phyloP scores from a whole-genome alignment of 2,888 invertebrate species.

The Epistrophella euchroma region DNA sequence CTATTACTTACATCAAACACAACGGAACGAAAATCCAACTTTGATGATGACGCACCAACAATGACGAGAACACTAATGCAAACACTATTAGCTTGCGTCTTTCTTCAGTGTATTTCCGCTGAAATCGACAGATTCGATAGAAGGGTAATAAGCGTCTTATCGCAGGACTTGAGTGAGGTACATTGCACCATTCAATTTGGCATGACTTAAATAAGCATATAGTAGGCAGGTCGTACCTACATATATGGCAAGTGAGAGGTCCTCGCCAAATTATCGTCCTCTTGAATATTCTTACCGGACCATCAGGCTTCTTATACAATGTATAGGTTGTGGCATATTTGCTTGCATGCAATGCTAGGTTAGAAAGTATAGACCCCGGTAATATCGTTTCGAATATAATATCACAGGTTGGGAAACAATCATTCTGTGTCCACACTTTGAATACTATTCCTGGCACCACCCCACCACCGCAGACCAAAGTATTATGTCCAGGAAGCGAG shows the following conservation, averaged over 20 bases:
- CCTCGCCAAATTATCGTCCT: constrained; percentile 68
- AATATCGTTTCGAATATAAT: constrained; percentile 45
- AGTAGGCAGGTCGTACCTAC: neutral
- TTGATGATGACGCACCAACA: constrained; percentile 31
- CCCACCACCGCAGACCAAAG: neutral
- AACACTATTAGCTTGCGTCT: constrained; percentile 66
- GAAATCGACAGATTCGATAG: constrained; percentile 71
- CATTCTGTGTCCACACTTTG: constrained; percentile 71
- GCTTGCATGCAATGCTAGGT: constrained; percentile 55
- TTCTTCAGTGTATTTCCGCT: constrained; percentile 57
- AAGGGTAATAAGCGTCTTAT: constrained; percentile 63
- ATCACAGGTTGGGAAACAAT: constrained; percentile 46
- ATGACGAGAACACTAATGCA: constrained; percentile 59
- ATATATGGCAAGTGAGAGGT: constrained; percentile 38
- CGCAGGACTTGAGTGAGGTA: constrained; percentile 42
- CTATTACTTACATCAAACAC: constrained; percentile 48
- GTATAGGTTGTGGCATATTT: constrained; percentile 19
- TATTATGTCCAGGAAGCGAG: constrained; percentile 50
- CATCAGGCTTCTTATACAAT: neutral
- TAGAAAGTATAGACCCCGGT: constrained; percentile 21
- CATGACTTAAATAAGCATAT: constrained; percentile 59
- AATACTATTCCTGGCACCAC: constrained; percentile 11
- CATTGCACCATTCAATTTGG: constrained; percentile 75
- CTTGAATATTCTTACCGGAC: constrained; percentile 24
- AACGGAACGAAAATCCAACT: constrained; percentile 26